Conservation (phyloP, 2,888 invertebrate species). For the Eupeodes latifasciatus region DNA sequence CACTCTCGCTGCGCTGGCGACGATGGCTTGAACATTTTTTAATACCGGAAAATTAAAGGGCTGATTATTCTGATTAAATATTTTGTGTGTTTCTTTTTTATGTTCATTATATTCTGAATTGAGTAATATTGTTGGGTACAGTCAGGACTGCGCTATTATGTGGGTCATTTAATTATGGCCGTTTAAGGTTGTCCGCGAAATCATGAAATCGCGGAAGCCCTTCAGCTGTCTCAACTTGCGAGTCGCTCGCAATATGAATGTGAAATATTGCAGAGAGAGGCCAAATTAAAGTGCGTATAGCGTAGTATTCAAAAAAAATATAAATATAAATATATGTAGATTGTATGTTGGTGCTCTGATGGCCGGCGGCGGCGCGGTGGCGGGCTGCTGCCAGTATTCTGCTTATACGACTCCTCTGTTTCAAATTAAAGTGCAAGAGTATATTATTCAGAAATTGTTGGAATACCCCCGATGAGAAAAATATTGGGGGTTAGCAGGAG, state of each 20-base stretch:
- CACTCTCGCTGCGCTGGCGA: no score
- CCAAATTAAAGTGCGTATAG: conserved; percentile 54
- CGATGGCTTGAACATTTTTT: conserved; percentile 26
- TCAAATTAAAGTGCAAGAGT: conserved; percentile 50
- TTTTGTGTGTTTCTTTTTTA: conserved; percentile 25
- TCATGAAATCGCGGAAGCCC: conserved; percentile 48
- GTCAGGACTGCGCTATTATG: conserved; percentile 47
- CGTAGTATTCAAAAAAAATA: neutral
- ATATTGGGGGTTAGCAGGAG: neutral
- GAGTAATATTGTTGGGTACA: conserved; percentile 62
- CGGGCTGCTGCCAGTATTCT: no score
- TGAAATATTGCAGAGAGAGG: conserved; percentile 19
- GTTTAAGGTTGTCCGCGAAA: conserved; percentile 48
- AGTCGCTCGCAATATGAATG: neutral
- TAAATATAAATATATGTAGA: no score
- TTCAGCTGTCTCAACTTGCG: conserved; percentile 36
- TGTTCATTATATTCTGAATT: conserved; percentile 66
- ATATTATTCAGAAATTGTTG: conserved; percentile 3
- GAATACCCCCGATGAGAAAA: neutral
- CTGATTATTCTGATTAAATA: conserved; percentile 60
- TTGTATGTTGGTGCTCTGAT: neutral
- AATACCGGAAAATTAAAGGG: conserved; percentile 58
- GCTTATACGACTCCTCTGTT: neutral
- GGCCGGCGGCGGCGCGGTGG: no score
- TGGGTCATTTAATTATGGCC: conserved; percentile 70